phyloP scores from a whole-genome alignment of 2,113 vertebrate species.

The Eubucco bourcierii region DNA sequence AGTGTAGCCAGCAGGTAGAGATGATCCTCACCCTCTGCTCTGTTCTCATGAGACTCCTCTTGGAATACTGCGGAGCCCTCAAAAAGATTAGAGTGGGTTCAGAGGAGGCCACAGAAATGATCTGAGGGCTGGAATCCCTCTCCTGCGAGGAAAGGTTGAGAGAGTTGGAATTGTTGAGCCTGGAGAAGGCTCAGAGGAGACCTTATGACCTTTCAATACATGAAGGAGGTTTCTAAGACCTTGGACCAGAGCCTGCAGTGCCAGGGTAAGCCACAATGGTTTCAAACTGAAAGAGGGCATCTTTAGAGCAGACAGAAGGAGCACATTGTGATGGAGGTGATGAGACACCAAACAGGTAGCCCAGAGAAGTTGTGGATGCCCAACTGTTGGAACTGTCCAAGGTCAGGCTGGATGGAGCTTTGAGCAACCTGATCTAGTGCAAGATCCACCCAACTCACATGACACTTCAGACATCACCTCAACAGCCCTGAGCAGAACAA shows the following conservation, averaged over 20 bases:
- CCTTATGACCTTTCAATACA: background rate
- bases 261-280: background rate
- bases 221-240: background rate
- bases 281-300: background rate
- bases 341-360: background rate
- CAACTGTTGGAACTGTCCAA: background rate
- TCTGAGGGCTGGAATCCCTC: background rate
- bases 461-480: background rate
- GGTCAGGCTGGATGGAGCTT: background rate
- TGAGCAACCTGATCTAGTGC: background rate
- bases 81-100: background rate
- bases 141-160: background rate
- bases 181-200: background rate
- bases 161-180: background rate
- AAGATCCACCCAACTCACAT: background rate
- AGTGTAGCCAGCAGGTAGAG: background rate
- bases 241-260: background rate
- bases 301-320: background rate
- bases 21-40: background rate
- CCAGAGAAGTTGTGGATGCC: background rate
- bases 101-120: background rate
- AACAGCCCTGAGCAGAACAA: background rate
- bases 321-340: background rate
- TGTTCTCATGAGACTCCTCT: background rate
- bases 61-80: background rate